Conservation (phyloP, 2,113 vertebrate species). For the Lichenostomus cassidix region DNA sequence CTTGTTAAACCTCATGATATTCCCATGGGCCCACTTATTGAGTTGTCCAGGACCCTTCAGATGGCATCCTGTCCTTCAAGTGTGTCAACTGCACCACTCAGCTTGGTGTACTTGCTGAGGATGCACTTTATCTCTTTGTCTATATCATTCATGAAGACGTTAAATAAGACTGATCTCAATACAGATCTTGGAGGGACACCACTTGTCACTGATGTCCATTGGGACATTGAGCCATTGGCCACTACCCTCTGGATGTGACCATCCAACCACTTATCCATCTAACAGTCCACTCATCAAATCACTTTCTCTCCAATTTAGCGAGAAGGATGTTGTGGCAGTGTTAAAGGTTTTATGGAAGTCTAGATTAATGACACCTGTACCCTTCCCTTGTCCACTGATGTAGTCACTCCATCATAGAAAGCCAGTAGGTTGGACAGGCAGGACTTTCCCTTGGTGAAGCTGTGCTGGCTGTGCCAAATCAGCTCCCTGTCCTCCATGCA, state of each 20-base stretch:
- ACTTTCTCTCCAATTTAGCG: background rate
- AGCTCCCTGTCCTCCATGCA: fast-evolving
- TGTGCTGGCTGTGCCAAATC: background rate
- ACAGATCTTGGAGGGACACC: background rate
- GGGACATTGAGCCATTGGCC: background rate
- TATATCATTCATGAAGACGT: background rate
- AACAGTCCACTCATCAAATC: background rate
- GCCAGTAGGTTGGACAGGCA: background rate
- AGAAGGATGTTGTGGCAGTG: background rate
- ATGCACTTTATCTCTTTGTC: background rate
- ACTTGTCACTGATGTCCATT: background rate
- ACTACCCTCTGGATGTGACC: background rate
- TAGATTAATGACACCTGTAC: background rate
- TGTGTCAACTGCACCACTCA: background rate
- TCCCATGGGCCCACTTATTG: fast-evolving
- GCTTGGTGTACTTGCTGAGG: background rate
- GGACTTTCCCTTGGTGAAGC: background rate
- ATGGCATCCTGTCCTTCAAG: background rate
- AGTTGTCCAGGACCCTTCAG: background rate
- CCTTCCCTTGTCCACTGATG: background rate
- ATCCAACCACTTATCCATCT: background rate
- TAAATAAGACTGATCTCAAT: background rate
- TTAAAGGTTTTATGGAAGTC: background rate
- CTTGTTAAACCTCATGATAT: background rate
- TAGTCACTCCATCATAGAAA: background rate